Evolutionary conservation across 2,113 vertebrate species (phyloP), one percentile per base, ranked within the genome.

Genomic region (Columbina picui): DNA sequence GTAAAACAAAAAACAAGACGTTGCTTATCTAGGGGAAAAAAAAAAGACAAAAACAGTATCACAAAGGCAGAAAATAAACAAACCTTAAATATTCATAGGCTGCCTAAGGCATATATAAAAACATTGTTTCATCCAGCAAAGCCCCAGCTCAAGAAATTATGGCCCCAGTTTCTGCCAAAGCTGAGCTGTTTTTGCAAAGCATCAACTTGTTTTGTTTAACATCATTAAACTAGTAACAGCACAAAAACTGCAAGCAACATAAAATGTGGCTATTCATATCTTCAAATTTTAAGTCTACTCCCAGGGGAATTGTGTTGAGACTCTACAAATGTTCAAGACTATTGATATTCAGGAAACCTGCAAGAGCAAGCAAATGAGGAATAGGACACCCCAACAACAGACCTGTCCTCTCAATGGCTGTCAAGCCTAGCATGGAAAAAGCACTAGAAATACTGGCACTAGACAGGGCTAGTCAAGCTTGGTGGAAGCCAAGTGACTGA

Each of bases 1-100:
- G 99, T 87, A 99, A 98, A 97, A 99, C 92, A 97, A 99, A 99
- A 98, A 99, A 99, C 96, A 99, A 98, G 96, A 99, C 18, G 97
- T 99, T 99, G 99, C 99, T 99, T 98, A 99, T 99, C 99, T 99
- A 98, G 93, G 93, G 30, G 30, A 67, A 98, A 97, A 90, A 97
- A 90, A 41, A 49, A 82, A 74, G 18, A 45, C 43, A 45, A 29
- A 77, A 93, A 41, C 26, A 91, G 81, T 96, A 69, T 90, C 63
- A 96, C 60, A 39, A 63, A 84, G 47, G 82, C 39, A 94, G 63
- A 82, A 92, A 91, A 89, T 39, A 73, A 90, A 71, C 21, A 76
- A 50, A 70, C 5, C 7, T 75, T 90, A 86, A 94, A 68, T 80
- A 83, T 64, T 32, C 27, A 30, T 2, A 55, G 5, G 30, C 7